Evolutionary conservation across 2,888 invertebrate genomes (phyloP), one percentile per base, ranked within the genome.

Genomic region (Ophion ellenae): DNA sequence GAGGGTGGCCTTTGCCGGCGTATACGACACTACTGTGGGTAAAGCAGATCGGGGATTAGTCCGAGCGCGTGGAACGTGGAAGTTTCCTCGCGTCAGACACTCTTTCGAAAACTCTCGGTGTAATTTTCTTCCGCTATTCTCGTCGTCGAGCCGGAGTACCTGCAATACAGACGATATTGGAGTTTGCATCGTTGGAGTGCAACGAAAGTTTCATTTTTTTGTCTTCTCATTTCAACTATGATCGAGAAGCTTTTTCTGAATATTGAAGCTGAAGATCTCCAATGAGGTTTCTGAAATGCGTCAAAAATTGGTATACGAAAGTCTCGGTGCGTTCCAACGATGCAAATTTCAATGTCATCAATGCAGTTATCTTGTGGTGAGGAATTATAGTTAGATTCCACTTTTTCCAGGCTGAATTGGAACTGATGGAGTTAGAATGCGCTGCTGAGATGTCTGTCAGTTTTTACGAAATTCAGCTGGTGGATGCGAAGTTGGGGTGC

Each of bases 11-110:
- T 53, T 53, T 57, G 59, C 36, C 32, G 17, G n/a, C 32, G 59
- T n/a, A 53, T 53, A 53, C 53, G 57, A 10, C 71, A 32, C 28
- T 24, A 14, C 6, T 28, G 53, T 71, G 10, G 47, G n/a, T 36
- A n/a, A 59, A 73, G 73, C 20, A 36, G 36, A 73, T 40, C 73
- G 32, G 61, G 40, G 32, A n/a, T 36, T 74, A 61, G 36, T 40
- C 61, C 20, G 61, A 40, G 24, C 40, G 59, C 53, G 14, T 5
- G 53, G 53, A 53, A 53, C 17, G 53, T 74, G 61, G 59, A 74
- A 74, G 28, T 74, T 74, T 74, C 36, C 71, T 59, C 14, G 36
- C 71, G 32, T 17, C 71, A n/a, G 57, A 57, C 71, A 59, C 59
- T 73, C 59, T 61, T 74, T 40, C 73, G 7, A 40, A 20, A 61